Percentiles rank a stretch among this genome's conserved stretches.
These are phyloP conservation scores for Sepiola atlantica DNA, from an alignment of 2,888 invertebrate species.

Conservation along the genomic window DNA sequence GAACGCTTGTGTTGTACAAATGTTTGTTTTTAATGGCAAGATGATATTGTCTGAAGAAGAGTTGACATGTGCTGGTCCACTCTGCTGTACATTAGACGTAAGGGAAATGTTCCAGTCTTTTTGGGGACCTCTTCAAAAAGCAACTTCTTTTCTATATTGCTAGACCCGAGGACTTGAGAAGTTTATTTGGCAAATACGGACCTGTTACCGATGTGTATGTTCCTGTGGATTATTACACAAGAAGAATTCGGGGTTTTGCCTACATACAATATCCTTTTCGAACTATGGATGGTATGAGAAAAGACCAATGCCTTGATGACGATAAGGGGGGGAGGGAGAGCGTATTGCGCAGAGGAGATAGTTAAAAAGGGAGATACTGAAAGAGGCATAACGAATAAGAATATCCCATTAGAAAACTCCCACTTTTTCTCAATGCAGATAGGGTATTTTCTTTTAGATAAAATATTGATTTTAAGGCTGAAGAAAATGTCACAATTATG, in stretches of 20 bases:
- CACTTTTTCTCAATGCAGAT: neutral
- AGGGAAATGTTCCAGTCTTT: slow-evolving; percentile 73
- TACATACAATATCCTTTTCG: slow-evolving; percentile 77
- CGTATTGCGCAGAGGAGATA: no score
- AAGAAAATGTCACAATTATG: neutral
- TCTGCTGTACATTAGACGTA: neutral
- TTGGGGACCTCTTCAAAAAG: slow-evolving; percentile 63
- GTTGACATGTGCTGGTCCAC: neutral
- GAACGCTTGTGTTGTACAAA: no score
- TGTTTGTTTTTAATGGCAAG: no score
- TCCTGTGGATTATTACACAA: slow-evolving; percentile 76
- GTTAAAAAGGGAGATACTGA: no score
- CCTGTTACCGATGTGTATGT: slow-evolving; percentile 77
- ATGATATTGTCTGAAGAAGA: no score
- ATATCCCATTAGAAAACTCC: no score
- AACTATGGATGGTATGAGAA: neutral
- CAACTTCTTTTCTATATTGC: slow-evolving; percentile 43
- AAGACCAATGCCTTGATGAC: neutral
- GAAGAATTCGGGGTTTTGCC: slow-evolving; percentile 76
- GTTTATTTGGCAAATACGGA: slow-evolving; percentile 77
- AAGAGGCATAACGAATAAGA: no score
- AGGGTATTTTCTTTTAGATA: neutral
- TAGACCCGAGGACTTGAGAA: slow-evolving; percentile 76
- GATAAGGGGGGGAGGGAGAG: no score
- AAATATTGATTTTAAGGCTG: neutral